phyloP scores from a whole-genome alignment of 2,797 vertebrate species.

The Phataginus tetradactyla region DNA sequence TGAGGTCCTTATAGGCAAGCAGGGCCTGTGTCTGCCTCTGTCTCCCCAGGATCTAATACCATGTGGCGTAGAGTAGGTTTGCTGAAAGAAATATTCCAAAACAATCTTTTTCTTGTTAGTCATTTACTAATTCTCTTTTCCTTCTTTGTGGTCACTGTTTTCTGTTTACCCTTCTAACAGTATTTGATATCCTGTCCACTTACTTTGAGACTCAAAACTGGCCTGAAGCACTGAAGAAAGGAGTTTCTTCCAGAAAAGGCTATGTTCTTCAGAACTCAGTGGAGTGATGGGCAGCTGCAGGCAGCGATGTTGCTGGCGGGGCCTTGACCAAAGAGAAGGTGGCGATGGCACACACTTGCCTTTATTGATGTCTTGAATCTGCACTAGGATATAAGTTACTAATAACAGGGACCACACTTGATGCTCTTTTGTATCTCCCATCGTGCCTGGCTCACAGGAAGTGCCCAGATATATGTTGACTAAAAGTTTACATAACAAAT shows the following conservation, averaged over 20 bases:
- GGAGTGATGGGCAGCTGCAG: not conserved
- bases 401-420: slow-evolving; percentile 21
- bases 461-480: slow-evolving; percentile 31
- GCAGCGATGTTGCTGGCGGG: not conserved
- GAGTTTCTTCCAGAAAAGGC: slow-evolving; percentile 93
- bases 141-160: not conserved
- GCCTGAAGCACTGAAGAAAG: slow-evolving; percentile 89
- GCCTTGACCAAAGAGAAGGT: not conserved
- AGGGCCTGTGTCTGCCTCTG: not conserved
- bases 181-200: slow-evolving; percentile 92
- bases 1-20: not conserved
- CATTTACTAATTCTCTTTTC: not conserved
- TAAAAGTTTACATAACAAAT: slow-evolving; percentile 43
- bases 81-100: not conserved
- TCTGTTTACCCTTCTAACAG: slow-evolving; percentile 82
- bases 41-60: not conserved
- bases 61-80: not conserved
- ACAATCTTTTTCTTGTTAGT: not conserved
- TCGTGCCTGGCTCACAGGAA: slow-evolving; percentile 44
- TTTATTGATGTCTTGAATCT: not conserved
- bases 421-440: slow-evolving; percentile 37
- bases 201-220: slow-evolving; percentile 91
- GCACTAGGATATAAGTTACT: not conserved
- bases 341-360: not conserved
- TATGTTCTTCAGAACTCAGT: slow-evolving; percentile 83